Conservation (phyloP, 2,113 vertebrate species). For the Anolis sagrei region DNA sequence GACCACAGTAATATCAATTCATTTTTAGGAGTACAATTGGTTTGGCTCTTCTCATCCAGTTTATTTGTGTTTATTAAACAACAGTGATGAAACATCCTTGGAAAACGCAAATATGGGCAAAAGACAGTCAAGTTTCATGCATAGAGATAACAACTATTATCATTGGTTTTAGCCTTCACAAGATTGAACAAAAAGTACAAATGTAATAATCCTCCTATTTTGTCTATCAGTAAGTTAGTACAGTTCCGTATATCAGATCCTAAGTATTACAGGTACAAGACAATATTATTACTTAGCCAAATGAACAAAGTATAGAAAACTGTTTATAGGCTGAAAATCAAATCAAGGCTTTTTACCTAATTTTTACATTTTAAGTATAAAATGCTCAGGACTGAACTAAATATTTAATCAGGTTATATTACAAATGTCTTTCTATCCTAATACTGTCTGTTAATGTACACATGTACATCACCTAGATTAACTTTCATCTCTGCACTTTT, state of each 20-base stretch:
- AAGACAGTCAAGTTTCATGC: constrained; percentile 56
- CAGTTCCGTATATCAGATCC: constrained; percentile 68
- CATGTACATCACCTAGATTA: constrained; percentile 77
- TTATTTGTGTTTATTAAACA: constrained; percentile 60
- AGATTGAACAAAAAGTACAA: constrained; percentile 42
- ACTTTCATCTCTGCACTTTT: constrained; percentile 80
- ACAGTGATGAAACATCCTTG: constrained; percentile 46
- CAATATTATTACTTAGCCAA: constrained; percentile 70
- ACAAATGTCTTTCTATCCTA: constrained; percentile 79
- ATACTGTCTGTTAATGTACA: constrained; percentile 76
- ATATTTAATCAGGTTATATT: constrained; percentile 84
- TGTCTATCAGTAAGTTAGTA: constrained; percentile 71
- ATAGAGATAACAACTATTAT: constrained; percentile 62
- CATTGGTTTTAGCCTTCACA: constrained; percentile 65
- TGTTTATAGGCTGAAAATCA: constrained; percentile 71
- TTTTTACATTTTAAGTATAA: constrained; percentile 76
- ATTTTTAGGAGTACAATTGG: constrained; percentile 49
- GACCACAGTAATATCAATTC: constrained; percentile 49
- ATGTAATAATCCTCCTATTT: constrained; percentile 67
- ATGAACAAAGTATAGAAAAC: constrained; percentile 73
- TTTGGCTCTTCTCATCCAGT: constrained; percentile 50
- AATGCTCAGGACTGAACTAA: constrained; percentile 86
- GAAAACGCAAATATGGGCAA: constrained; percentile 61
- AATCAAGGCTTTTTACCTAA: constrained; percentile 65
- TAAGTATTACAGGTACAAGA: constrained; percentile 73